Percentiles rank a stretch among this genome's conserved stretches.
phyloP scores from a whole-genome alignment of 2,888 invertebrate genomes.

The Amblyjoppa proteus region DNA sequence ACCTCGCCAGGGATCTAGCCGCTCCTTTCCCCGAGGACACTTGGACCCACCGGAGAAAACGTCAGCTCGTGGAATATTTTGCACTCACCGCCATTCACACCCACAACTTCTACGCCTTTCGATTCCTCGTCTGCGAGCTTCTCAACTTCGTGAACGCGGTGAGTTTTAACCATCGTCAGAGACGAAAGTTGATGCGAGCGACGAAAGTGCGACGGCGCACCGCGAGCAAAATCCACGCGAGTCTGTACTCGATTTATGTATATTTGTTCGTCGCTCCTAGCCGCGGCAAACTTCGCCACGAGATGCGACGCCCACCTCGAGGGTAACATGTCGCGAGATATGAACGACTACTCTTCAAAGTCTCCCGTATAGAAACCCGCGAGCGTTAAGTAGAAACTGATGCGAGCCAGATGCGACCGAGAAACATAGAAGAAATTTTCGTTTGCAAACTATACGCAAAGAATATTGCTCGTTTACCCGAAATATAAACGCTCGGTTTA shows the following conservation, averaged over 20 bases:
- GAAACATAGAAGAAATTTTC: not conserved
- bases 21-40: conserved; percentile 86
- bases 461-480: too few species aligned
- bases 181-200: conserved; percentile 32
- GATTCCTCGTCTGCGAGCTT: conserved; percentile 90
- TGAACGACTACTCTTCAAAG: not conserved
- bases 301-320: not conserved
- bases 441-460: not conserved
- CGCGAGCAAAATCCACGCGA: not conserved
- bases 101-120: conserved; percentile 89
- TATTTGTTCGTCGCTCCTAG: conserved; percentile 35
- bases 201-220: conserved; percentile 28
- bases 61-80: conserved; percentile 87
- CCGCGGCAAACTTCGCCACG: conserved; percentile 26
- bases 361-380: not conserved
- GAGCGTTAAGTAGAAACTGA: conserved; percentile 28
- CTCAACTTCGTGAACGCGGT: conserved; percentile 91
- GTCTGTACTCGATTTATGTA: conserved; percentile 19
- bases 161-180: conserved; percentile 79
- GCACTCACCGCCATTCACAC: conserved; percentile 86
- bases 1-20: conserved; percentile 87
- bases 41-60: conserved; percentile 87
- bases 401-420: not conserved
- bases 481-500: too few species aligned
- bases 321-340: conserved; percentile 9